Base-by-base conservation (phyloP, 2,113 vertebrate species). In the Agapornis roseicollis region DNA sequence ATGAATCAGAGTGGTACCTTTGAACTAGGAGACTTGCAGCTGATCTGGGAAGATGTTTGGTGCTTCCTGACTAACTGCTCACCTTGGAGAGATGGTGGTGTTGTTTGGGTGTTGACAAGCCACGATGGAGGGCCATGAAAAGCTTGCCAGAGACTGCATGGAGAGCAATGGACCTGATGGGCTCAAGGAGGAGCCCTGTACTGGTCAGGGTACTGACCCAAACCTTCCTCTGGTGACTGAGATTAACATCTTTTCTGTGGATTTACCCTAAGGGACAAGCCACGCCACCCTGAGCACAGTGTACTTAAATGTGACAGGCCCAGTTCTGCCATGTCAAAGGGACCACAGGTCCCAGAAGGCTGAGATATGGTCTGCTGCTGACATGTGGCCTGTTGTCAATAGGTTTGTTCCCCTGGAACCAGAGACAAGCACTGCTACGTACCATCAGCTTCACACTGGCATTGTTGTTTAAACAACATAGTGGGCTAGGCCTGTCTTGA, bases 131-230 rank as follows among this genome's bases (percentile, higher is more conserved):
- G 24, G 46, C 4, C 49, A 20, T 78, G 46, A 83, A 56, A 44
- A 4, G 6, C 4, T 2, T 24, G 9, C 31, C 53, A 11, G 16
- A 1, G 7, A 66, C 42, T 76, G 6, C 1, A 0, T 24, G 53
- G n/a, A 68, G n/a, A 68, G 2, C 0, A 0, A 12, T n/a, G 29
- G 25, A 63, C 9, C 11, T 52, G 15, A 4, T 72, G 27, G 13
- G 7, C 25, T 66, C 20, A 22, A 61, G 44, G 8, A 49, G 29
- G 63, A 69, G 8, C 13, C 7, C 3, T 76, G 39, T 37, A 31
- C 49, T 88, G 25, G 7, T 25, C 66, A 41, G 22, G 6, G 22
- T 70, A 50, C 14, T 53, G 79, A 28, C 22, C 8, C 13, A 88
- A 56, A 73, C 22, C 11, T 29, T 39, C 24, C 16, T 56, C 15